These are phyloP conservation scores for Paralinhomoeus sp. DNA, from an alignment of 2,888 invertebrate genomes.

Conservation along the genomic window DNA sequence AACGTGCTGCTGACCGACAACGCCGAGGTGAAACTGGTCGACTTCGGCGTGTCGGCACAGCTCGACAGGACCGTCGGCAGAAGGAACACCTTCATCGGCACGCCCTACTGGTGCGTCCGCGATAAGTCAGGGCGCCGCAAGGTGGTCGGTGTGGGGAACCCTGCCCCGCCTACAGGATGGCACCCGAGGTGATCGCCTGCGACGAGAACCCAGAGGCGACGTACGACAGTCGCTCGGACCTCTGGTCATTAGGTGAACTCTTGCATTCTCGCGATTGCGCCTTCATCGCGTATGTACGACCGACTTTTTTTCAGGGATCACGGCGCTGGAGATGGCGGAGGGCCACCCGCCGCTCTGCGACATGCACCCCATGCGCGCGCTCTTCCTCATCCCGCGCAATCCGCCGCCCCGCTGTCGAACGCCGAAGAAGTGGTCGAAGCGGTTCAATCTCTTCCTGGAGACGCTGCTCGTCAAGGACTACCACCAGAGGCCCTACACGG, in stretches of 20 bases:
- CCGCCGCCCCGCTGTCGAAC: constrained; percentile 78
- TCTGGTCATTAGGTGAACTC: constrained; percentile 39
- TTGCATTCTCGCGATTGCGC: not conserved
- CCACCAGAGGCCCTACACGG: constrained; percentile 91
- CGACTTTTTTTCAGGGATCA: constrained; percentile 46
- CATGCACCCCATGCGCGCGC: constrained; percentile 95
- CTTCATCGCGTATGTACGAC: no score
- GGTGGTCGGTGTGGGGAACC: no score
- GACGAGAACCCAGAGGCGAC: constrained; percentile 99
- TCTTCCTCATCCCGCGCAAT: constrained; percentile 92
- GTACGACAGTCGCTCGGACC: constrained; percentile 53
- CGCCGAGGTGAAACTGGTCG: constrained; percentile 97
- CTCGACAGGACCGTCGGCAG: constrained; percentile 93
- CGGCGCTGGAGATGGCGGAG: constrained; percentile 98
- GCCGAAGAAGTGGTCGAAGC: constrained; percentile 43
- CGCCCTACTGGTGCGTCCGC: constrained; percentile 31
- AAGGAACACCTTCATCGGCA: constrained; percentile 91
- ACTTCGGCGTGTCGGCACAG: constrained; percentile 97
- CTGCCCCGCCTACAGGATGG: constrained; percentile 41
- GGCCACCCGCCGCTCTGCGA: constrained; percentile 61
- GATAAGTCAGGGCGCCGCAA: no score
- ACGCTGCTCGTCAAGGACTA: constrained; percentile 96
- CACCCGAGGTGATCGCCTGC: constrained; percentile 96
- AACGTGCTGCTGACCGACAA: constrained; percentile 97
- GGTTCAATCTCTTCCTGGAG: constrained; percentile 85